Conservation (phyloP, 2,888 invertebrate genomes). For the Sesia bembeciformis region DNA sequence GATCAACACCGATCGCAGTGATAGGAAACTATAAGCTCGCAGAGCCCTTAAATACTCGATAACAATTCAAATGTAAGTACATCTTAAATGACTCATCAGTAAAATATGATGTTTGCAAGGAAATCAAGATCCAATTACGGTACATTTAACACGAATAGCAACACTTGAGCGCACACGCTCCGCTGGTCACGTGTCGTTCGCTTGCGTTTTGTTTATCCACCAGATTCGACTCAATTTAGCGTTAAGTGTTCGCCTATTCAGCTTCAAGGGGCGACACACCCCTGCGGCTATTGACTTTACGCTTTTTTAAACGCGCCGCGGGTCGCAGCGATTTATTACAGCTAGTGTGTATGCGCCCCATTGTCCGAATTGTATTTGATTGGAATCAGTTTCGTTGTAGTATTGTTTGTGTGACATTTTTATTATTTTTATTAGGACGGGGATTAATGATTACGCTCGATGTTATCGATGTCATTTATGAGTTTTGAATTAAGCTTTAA, state of each 20-base stretch:
- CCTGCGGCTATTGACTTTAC: constrained; percentile 29
- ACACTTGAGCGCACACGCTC: constrained; percentile 31
- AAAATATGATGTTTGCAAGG: constrained; percentile 22
- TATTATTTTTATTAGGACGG: constrained; percentile 11
- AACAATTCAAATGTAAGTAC: not conserved
- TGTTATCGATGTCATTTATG: constrained; percentile 6
- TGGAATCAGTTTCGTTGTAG: constrained; percentile 43
- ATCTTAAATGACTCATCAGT: not conserved
- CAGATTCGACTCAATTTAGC: constrained; percentile 58
- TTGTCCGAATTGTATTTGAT: constrained; percentile 39
- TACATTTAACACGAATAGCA: constrained; percentile 56
- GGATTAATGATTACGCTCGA: constrained; percentile 9
- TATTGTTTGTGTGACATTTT: constrained; percentile 21
- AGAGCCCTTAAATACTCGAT: too few species aligned
- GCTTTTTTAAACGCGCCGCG: constrained; percentile 49
- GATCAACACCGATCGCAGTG: too few species aligned
- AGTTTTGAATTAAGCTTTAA: not conserved
- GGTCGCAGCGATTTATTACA: constrained; percentile 46
- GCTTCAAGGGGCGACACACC: constrained; percentile 36
- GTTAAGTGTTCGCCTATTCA: constrained; percentile 47
- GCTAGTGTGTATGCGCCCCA: constrained; percentile 38
- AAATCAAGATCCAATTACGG: constrained; percentile 64
- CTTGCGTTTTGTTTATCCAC: constrained; percentile 54
- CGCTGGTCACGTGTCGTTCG: constrained; percentile 44
- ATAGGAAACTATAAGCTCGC: too few species aligned